A percentile compares a stretch with the other conserved stretches of the same genome.
Evolutionary conservation across 2,888 invertebrate species (phyloP).

Genomic region (Sipha maydis): DNA sequence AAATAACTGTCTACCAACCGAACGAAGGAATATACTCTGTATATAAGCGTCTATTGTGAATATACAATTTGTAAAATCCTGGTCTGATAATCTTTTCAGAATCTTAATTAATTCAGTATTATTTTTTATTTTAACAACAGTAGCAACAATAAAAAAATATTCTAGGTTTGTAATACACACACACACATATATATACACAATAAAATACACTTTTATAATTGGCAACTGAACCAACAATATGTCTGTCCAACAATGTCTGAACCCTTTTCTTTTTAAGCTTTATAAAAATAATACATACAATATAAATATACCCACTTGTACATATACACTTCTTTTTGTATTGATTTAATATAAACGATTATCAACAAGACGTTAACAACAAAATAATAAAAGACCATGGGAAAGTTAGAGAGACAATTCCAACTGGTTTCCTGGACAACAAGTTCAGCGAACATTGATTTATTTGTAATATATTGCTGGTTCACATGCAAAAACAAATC

Average conservation of each 20-base stretch:
- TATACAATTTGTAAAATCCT: not conserved
- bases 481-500: no score
- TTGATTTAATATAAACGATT: conserved; percentile 6
- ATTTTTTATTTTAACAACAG: not conserved
- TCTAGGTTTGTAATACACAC: no score
- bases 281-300: not conserved
- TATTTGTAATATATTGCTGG: no score
- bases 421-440: no score
- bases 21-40: no score
- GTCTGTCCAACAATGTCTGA: not conserved
- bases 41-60: not conserved
- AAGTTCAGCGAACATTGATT: no score
- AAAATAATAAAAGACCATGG: no score
- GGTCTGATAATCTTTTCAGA: not conserved
- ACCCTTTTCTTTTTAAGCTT: not conserved
- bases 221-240: conserved; percentile 12
- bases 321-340: not conserved
- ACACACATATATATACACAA: no score
- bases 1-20: not conserved
- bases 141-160: not conserved
- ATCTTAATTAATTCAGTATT: conserved; percentile 24
- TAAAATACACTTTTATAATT: no score
- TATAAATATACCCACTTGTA: not conserved
- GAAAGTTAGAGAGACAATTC: no score
- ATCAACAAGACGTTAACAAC: not conserved